Conservation (phyloP, 2,113 vertebrate species). For the Gorsachius goisagi region DNA sequence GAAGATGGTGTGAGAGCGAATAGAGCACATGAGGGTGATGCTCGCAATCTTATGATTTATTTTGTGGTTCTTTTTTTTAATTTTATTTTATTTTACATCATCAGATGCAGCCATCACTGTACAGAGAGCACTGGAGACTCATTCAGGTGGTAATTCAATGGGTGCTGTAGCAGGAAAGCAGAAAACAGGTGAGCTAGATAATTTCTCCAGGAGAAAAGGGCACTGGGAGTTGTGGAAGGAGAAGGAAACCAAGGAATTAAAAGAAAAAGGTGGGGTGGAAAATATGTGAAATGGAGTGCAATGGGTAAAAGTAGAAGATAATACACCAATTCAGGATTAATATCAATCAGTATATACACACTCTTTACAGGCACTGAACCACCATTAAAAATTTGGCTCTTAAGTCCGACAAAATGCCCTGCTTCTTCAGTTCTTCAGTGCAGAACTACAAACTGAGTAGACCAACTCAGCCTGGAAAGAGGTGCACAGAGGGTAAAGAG, state of each 20-base stretch:
- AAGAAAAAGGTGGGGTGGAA: neutral
- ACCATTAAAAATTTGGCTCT: neutral
- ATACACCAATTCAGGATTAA: neutral
- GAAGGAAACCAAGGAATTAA: neutral
- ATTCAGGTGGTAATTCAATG: neutral
- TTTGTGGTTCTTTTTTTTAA: neutral
- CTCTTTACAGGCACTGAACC: neutral
- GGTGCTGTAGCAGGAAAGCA: neutral
- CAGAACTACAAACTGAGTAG: neutral
- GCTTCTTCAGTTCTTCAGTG: neutral
- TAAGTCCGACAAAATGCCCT: neutral
- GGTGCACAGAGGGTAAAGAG: fast-evolving
- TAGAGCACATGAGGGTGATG: neutral
- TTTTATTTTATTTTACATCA: neutral
- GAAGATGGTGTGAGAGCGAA: fast-evolving
- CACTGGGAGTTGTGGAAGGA: neutral
- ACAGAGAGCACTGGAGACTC: neutral
- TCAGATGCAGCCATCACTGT: neutral
- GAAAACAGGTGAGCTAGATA: neutral
- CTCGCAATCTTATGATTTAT: neutral
- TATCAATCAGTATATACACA: neutral
- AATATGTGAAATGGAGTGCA: neutral
- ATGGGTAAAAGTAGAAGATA: neutral
- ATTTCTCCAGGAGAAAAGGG: neutral
- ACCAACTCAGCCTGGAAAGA: neutral